phyloP scores from a whole-genome alignment of 1,140 invertebrate genomes.

The Zaprionus vittiger region DNA sequence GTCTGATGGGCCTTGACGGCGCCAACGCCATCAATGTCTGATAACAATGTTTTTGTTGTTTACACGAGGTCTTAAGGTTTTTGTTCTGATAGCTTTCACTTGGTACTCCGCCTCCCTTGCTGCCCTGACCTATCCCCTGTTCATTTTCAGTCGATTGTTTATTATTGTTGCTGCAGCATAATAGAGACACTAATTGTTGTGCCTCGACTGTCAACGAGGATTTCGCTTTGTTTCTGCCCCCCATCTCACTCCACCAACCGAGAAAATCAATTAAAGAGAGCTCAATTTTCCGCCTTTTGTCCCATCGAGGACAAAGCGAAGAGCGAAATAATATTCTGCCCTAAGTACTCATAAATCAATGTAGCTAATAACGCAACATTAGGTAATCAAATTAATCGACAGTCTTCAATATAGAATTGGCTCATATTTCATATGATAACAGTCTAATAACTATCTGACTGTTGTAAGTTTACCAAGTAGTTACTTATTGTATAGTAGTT shows the following conservation, averaged over 20 bases:
- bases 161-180: conserved; percentile 51
- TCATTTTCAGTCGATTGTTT: conserved; percentile 49
- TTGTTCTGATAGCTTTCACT: conserved; percentile 61
- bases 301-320: background rate
- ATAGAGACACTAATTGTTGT: conserved; percentile 71
- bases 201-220: conserved; percentile 24
- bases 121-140: conserved; percentile 27
- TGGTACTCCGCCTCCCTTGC: conserved; percentile 11
- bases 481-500: background rate
- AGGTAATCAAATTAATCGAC: conserved; percentile 3
- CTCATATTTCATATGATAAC: background rate
- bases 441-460: background rate
- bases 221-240: conserved; percentile 26
- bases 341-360: conserved; percentile 12
- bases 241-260: conserved; percentile 7
- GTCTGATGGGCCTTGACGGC: conserved; percentile 46
- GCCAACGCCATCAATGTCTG: conserved; percentile 61
- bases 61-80: conserved; percentile 56
- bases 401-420: background rate
- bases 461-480: too few relatives aligned
- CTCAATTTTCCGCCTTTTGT: conserved; percentile 20
- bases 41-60: conserved; percentile 64
- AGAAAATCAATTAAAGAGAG: conserved; percentile 28
- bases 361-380: conserved; percentile 7
- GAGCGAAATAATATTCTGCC: conserved; percentile 16